These are phyloP conservation scores for Fopius arisanus DNA, from an alignment of 1,140 invertebrate species.

Conservation along the genomic window DNA sequence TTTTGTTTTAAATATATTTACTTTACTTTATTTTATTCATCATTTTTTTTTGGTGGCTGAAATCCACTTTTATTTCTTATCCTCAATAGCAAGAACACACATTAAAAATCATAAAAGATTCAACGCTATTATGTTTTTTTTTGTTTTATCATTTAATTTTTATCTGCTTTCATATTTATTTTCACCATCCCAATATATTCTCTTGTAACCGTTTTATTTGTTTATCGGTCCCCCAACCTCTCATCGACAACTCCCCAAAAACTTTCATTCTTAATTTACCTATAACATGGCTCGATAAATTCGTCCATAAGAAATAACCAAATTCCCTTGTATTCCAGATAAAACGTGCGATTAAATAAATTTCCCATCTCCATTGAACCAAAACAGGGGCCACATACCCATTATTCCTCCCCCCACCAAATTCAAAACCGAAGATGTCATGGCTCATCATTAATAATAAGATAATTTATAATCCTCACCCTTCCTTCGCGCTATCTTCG, in stretches of 20 bases:
- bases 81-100: slow-evolving; percentile 47
- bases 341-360: no score
- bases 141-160: slow-evolving; percentile 24
- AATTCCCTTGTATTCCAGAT: no score
- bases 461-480: background rate
- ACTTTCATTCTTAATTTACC: background rate
- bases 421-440: slow-evolving; percentile 12
- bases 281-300: background rate
- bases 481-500: slow-evolving; percentile 1
- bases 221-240: background rate
- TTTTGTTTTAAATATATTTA: background rate
- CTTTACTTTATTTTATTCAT: slow-evolving; percentile 2
- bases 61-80: slow-evolving; percentile 1
- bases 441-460: slow-evolving; percentile 18
- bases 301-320: background rate
- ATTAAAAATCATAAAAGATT: slow-evolving; percentile 49
- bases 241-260: background rate
- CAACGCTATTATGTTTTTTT: slow-evolving; percentile 38
- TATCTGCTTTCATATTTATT: background rate
- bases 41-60: slow-evolving; percentile 6
- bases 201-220: background rate
- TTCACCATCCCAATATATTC: slow-evolving; percentile 10
- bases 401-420: background rate
- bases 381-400: background rate
- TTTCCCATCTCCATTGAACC: background rate